Base-by-base conservation (phyloP, 2,888 invertebrate species). In the Rugalucina vietnamica region DNA sequence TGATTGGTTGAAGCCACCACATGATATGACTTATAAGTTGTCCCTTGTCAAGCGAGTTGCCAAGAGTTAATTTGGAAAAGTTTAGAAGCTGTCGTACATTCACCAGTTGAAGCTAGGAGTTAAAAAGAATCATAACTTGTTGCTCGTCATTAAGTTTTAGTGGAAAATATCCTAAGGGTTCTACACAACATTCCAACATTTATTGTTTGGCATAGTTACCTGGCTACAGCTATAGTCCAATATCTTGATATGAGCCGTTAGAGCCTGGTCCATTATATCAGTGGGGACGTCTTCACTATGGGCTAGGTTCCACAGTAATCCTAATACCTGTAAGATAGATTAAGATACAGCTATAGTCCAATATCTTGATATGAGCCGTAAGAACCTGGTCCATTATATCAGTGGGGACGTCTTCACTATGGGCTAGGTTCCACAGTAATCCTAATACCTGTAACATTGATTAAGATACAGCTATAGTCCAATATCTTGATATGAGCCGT, bases 371-470 rank as follows among this genome's bases (percentile, higher is more conserved):
- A 94, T 99, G 98, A 86, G 99, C 98, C 49, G 97, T 97, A 89
- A 99, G 95, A 1, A 99, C 99, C 94, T 99, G 98, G 95, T 99
- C 99, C 96, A 99, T 97, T 86, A 99, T 99, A 95, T 99, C 99
- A 1, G 98, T 98, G 82, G 98, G 97, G 80, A 99, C 98, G 95
- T 99, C 99, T 91, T 98, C 98, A 77, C 98, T 98, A 95, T 99
- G 98, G 5, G 99, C 98, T 94, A 99, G 96, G 94, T 98, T 98
- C 99, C 99, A 99, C 95, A 99, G 98, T 65, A 99, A 96, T 85
- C 98, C 98, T 91, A 99, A 96, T 73, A 98, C 97, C 97, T 97
- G 92, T 8, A 36, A 93, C 18, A 49, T 49, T 18, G 14, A 49
- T n/a, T n/a, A n/a, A n/a, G n/a, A n/a, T 98, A 95, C 99, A 99